A percentile compares a stretch with the other conserved stretches of the same genome.
These are phyloP conservation scores for Plodia interpunctella DNA, from an alignment of 1,140 invertebrate genomes.

Conservation along the genomic window DNA sequence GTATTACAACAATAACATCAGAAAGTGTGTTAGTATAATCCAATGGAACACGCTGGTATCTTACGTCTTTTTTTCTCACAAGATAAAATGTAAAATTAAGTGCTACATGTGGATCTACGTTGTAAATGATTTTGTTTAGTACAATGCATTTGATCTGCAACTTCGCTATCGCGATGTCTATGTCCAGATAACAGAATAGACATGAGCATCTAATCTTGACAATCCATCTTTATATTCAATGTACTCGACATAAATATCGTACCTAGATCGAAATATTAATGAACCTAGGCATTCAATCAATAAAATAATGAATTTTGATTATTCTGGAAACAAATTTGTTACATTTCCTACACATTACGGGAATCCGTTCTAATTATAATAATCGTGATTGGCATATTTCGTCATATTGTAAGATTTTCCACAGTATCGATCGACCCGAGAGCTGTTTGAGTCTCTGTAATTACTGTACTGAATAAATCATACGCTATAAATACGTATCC, in stretches of 20 bases:
- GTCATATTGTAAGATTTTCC: not conserved
- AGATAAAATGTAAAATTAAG: not conserved
- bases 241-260: not conserved
- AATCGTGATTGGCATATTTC: not conserved
- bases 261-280: too few relatives aligned
- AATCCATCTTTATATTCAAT: not conserved
- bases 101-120: not conserved
- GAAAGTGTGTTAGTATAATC: not conserved
- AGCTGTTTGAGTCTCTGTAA: slow-evolving; percentile 2
- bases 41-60: not conserved
- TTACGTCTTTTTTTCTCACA: not conserved
- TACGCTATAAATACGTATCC: slow-evolving; percentile 15
- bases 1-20: not conserved
- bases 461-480: not conserved
- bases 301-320: too few relatives aligned
- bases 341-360: not conserved
- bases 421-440: not conserved
- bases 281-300: not conserved
- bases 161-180: not conserved
- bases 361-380: not conserved
- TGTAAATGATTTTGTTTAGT: not conserved
- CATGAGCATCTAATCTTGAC: not conserved
- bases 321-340: not conserved
- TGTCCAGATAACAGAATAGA: not conserved
- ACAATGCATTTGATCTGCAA: not conserved